Base-by-base conservation (phyloP, 2,888 invertebrate species). In the Tenthredo distinguenda region DNA sequence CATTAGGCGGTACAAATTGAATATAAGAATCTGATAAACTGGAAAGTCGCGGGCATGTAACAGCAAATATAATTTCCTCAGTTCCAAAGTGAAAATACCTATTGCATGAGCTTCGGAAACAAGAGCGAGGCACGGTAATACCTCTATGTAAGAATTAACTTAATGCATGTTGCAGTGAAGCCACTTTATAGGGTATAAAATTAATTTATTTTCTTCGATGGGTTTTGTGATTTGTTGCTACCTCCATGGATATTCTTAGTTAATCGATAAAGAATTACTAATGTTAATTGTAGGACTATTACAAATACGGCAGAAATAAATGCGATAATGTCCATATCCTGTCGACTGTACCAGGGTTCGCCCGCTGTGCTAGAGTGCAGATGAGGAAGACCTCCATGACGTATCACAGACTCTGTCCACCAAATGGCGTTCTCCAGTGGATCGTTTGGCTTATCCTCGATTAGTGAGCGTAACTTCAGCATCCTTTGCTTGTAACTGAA, bases 331-430 rank as follows among this genome's bases (percentile, higher is more conserved):
- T 91, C 90, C 84, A 87, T 87, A 34, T 90, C 85, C 34, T 85
- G 62, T 76, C 84, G 76, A 10, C 86, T 76, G 58, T 90, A 90
- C 89, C 90, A 90, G 0, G 86, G 79, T 34, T 87, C 72, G 47
- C 88, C 86, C 37, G 85, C 86, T 12, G 87, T 82, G 72, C 79
- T 87, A 15, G 84, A 89, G 34, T 86, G 74, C 76, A 90, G 86
- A 79, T 90, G 87, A 55, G 85, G 86, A 3, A 88, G 65, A 5
- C 90, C 89, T 86, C 88, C 88, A 84, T 90, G 88, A 81, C 89
- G 88, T 84, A 90, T 90, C n/a, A 89, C 88, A 84, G 86, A 89
- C 47, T 91, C 91, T 5, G 87, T 88, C 91, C 90, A 90, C 89
- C 88, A 90, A 21, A 88, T 77, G 5, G 88, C 87, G 18, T 87